Percentiles rank a stretch among this genome's conserved stretches.
Conservation (phyloP, 37 sponge, comb jelly and placozoan species). For the Dysidea cf. avara region DNA sequence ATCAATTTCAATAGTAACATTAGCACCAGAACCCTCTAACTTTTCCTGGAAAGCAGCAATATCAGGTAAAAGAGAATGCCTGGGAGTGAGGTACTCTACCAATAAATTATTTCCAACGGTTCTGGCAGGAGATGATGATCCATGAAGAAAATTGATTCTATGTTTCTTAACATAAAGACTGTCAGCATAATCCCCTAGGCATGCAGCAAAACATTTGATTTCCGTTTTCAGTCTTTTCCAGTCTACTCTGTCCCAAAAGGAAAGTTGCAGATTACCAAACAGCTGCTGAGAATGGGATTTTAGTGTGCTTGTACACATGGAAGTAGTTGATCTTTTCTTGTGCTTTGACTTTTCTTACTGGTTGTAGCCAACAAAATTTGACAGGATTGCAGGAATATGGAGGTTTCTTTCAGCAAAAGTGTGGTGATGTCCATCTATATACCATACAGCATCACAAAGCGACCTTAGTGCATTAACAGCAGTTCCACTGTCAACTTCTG, state of each 20-base stretch:
- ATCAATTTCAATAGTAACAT: conserved; percentile 2
- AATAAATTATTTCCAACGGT: conserved; percentile 1
- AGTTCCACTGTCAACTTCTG: conserved; percentile 4
- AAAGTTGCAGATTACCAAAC: too few species aligned
- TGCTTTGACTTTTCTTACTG: background rate
- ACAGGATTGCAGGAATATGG: too few species aligned
- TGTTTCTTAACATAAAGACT: background rate
- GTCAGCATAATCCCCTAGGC: conserved; percentile 1
- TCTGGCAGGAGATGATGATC: background rate
- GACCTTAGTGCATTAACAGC: background rate
- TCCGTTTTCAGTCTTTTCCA: too few species aligned
- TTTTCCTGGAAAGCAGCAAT: background rate
- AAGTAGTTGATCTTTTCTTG: background rate
- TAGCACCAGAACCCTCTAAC: background rate
- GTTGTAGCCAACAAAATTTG: too few species aligned
- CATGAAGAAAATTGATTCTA: background rate
- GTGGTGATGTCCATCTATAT: background rate
- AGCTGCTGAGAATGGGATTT: background rate
- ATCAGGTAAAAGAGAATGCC: background rate
- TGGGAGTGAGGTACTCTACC: conserved; percentile 7
- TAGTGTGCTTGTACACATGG: background rate
- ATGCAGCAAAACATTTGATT: background rate
- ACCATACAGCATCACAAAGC: background rate
- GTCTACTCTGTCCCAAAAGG: too few species aligned
- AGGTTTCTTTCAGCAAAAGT: background rate